phyloP scores from a whole-genome alignment of 2,797 vertebrate species.

The Neopelma chrysocephalum region DNA sequence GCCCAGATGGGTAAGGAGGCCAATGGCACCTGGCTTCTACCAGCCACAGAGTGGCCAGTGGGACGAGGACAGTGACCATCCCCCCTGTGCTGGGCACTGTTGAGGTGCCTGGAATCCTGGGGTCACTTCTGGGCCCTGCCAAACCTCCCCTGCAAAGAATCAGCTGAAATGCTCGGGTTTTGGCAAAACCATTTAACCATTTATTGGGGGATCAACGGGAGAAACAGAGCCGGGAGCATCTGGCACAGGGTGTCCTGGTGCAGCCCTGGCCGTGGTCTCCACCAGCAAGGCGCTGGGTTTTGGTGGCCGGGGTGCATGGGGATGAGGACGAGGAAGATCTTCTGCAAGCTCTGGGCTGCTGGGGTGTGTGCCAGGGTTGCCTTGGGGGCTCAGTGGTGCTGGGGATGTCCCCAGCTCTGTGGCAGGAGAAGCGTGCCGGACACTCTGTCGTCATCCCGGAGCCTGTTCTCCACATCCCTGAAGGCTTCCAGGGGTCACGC shows the following conservation, averaged over 20 bases:
- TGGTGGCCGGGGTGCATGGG: background rate
- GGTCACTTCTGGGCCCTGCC: background rate
- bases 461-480: background rate
- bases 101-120: background rate
- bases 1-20: background rate
- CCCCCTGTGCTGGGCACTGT: background rate
- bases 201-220: background rate
- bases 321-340: background rate
- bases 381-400: conserved; percentile 23
- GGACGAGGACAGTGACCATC: background rate
- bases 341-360: background rate
- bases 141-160: background rate
- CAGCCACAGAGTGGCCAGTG: background rate
- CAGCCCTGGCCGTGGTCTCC: background rate
- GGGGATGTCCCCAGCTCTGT: conserved; percentile 7
- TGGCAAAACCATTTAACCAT: background rate
- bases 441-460: background rate
- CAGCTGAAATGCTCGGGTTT: background rate
- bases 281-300: background rate
- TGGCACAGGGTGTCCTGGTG: background rate
- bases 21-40: background rate
- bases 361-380: background rate
- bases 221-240: background rate
- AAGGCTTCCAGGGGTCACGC: background rate
- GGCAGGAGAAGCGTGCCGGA: background rate